Evolutionary conservation across 2,888 invertebrate genomes (phyloP).

Genomic region (Dendrolimus pini): DNA sequence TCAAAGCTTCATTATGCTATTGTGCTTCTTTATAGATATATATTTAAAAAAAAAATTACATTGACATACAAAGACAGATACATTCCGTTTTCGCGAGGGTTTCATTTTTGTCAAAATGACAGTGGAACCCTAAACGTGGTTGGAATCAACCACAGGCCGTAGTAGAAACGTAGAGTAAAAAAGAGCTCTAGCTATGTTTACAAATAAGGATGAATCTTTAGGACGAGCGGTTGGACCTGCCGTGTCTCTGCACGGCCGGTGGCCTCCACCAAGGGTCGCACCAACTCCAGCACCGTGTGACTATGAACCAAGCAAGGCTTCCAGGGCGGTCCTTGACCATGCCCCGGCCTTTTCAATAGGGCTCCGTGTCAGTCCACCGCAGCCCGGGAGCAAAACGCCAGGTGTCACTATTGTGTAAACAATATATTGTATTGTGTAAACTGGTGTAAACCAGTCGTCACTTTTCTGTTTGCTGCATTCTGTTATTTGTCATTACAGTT

Average conservation of each 20-base stretch:
- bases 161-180: too few species aligned
- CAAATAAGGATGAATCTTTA: conserved; percentile 18
- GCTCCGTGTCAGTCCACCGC: conserved; percentile 64
- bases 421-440: too few species aligned
- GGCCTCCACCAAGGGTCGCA: conserved; percentile 79
- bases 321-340: conserved; percentile 68
- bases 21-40: too few species aligned
- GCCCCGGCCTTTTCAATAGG: conserved; percentile 81
- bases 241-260: conserved; percentile 87
- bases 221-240: conserved; percentile 85
- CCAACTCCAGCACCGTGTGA: conserved; percentile 93
- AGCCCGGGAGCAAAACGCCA: conserved; percentile 67
- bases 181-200: too few species aligned
- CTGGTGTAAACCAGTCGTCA: neutral
- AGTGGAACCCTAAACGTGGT: too few species aligned
- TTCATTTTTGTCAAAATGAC: too few species aligned
- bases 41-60: too few species aligned
- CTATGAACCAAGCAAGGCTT: conserved; percentile 87
- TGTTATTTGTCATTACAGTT: neutral
- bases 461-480: neutral
- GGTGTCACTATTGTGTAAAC: conserved; percentile 43
- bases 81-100: too few species aligned
- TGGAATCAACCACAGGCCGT: too few species aligned
- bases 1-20: too few species aligned
- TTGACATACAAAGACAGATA: too few species aligned